Evolutionary conservation across 1,140 invertebrate species (phyloP), one percentile per base, ranked within the genome.

Genomic region (Periplaneta americana): DNA sequence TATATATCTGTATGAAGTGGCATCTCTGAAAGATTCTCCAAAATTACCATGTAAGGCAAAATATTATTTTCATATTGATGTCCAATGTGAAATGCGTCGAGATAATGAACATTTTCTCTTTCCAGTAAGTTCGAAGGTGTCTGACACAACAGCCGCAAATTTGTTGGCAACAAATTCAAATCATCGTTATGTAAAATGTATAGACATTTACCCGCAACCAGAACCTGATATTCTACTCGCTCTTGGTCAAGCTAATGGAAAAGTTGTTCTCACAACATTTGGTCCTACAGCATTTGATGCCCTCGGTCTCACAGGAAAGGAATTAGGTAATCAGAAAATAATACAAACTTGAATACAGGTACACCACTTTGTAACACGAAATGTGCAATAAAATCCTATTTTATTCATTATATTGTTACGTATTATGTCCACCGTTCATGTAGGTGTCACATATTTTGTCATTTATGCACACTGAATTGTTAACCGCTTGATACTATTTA

Each of bases 241-340:
- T 0, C 91, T 97, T 79, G 97, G 96, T 4, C 92, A 96, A 85
- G 92, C 93, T 0, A 97, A 95, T 90, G 96, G 97, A n/a, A 94
- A 94, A 89, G 92, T 98, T 34, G 89, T 93, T 10, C 88, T 98
- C 2, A 94, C 93, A 34, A 95, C 93, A 36, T 95, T 98, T 87
- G 94, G 94, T 18, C 92, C 94, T 57, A 91, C 92, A 9, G 89
- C 90, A 57, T 92, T 90, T 88, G 94, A 96, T 85, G 89, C 92
- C 6, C 85, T 91, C 34, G 92, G 91, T 78, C 87, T 96, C 18
- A 90, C 93, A 36, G 94, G 94, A 80, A 94, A 93, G 87, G 95
- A 96, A 88, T 92, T 96, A 87, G 91, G 95, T 96, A 90, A 89
- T 18, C 18, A n/a, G n/a, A n/a, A n/a, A n/a, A n/a, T n/a, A n/a